Base-by-base conservation (phyloP, 2,888 invertebrate genomes). In the Anorthoa munda region DNA sequence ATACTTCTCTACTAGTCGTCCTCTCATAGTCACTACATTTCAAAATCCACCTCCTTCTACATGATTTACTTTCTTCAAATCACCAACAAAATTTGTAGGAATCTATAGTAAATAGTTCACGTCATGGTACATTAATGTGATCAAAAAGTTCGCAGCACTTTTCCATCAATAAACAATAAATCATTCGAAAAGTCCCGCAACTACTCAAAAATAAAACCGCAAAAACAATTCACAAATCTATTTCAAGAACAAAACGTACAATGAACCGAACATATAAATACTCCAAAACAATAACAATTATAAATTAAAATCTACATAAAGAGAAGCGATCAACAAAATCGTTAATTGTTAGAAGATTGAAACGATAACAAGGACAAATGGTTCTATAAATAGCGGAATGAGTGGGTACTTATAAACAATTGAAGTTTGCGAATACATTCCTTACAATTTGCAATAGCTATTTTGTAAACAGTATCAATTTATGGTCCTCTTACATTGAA, bases 191-290 rank as follows among this genome's bases (percentile, higher is more conserved):
- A 17, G n/a, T 51, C 45, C 17, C 21, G 5, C 23, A 31, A 21
- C 23, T 11, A 21, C 18, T 58, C 18, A 46, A 23, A 4, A 15
- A 39, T 13, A 13, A 58, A 63, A 39, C 5, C 13, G 23, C 9
- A 7, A 11, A 13, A 48, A 39, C 21, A 31, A 46, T 18, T 53
- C 23, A 45, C 13, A 73, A 50, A 74, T 50, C 46, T 55, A 65
- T 74, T 60, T n/a, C 11, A 4, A 61, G 17, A 17, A n/a, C 15
- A 51, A 64, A 63, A 23, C 61, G 68, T 56, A 58, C 68, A 67
- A 46, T 46, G 55, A 76, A 71, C 71, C 23, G 23, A n/a, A n/a
- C 45, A 39, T 13, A 60, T 66, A 79, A 80, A 64, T 65, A 59
- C 26, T 46, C 4, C 50, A 56, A 48, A 45, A 26, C 21, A 56